phyloP scores from a whole-genome alignment of 2,888 invertebrate genomes.

The Cecidostiba fungosa region DNA sequence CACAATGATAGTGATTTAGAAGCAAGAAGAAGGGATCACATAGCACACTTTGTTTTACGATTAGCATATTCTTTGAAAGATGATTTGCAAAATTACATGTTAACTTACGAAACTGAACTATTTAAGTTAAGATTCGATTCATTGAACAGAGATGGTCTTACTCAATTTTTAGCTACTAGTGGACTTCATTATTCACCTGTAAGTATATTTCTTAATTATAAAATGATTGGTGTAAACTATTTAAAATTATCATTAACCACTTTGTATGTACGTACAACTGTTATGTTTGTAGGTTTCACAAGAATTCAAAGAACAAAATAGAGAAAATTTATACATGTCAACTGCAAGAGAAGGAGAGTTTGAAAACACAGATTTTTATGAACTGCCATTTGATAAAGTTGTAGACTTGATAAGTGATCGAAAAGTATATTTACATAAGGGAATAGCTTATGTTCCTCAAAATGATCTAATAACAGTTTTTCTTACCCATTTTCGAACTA shows the following conservation, averaged over 20 bases:
- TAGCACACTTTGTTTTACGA: constrained; percentile 96
- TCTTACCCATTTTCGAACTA: constrained; percentile 87
- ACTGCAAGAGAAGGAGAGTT: constrained; percentile 82
- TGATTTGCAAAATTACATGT: constrained; percentile 93
- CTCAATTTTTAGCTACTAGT: constrained; percentile 86
- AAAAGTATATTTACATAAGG: constrained; percentile 89
- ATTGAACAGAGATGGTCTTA: constrained; percentile 84
- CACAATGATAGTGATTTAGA: constrained; percentile 84
- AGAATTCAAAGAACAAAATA: constrained; percentile 85
- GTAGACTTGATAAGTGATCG: constrained; percentile 90
- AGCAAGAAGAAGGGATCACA: constrained; percentile 89
- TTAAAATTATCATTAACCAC: not conserved
- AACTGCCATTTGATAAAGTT: constrained; percentile 93
- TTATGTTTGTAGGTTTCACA: constrained; percentile 81
- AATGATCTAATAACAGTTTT: constrained; percentile 93
- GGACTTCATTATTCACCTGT: constrained; percentile 85
- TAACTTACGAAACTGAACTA: constrained; percentile 93
- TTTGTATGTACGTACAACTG: not conserved
- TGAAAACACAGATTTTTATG: constrained; percentile 87
- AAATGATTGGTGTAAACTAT: not conserved
- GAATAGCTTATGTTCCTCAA: constrained; percentile 93
- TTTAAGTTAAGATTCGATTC: constrained; percentile 90
- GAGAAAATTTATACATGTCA: constrained; percentile 73
- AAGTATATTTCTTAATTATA: constrained; percentile 61
- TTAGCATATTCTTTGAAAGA: constrained; percentile 94